These are phyloP conservation scores for Anisognathus igniventris DNA, from an alignment of 2,797 vertebrate species.

Conservation along the genomic window DNA sequence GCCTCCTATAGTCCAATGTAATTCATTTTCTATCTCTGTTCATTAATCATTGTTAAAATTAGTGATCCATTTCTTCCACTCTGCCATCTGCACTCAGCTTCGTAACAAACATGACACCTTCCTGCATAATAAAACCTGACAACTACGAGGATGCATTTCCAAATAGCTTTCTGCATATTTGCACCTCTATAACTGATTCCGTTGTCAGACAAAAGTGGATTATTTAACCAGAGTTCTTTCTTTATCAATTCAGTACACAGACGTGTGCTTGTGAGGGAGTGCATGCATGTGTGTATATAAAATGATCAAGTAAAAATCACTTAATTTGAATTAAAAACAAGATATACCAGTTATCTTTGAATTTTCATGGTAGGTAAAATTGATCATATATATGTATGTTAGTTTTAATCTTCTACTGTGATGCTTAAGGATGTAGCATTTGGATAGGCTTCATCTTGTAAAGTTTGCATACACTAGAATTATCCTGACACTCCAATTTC, in stretches of 20 bases:
- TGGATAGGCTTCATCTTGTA: constrained; percentile 59
- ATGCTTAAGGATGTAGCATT: constrained; percentile 48
- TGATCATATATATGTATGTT: not conserved
- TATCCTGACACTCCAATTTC: constrained; percentile 74
- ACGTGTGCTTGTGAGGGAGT: constrained; percentile 46
- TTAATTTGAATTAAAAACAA: constrained; percentile 69
- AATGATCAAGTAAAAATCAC: constrained; percentile 68
- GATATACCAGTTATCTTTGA: constrained; percentile 18
- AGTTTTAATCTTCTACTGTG: not conserved
- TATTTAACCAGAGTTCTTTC: constrained; percentile 92
- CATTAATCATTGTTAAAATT: constrained; percentile 99
- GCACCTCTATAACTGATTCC: constrained; percentile 96
- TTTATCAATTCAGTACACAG: constrained; percentile 82
- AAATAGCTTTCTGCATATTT: constrained; percentile 99
- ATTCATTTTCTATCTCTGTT: constrained; percentile 99
- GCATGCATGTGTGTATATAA: constrained; percentile 52
- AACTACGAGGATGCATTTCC: constrained; percentile 99
- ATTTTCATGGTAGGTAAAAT: not conserved
- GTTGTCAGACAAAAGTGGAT: constrained; percentile 99
- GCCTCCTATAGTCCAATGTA: constrained; percentile 99
- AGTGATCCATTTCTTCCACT: constrained; percentile 99
- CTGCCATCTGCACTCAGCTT: constrained; percentile 99
- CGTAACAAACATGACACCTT: constrained; percentile 99
- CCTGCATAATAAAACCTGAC: constrained; percentile 99
- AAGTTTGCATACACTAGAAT: constrained; percentile 73